Conservation (phyloP, 2,113 vertebrate species). For the Istiophorus platypterus region DNA sequence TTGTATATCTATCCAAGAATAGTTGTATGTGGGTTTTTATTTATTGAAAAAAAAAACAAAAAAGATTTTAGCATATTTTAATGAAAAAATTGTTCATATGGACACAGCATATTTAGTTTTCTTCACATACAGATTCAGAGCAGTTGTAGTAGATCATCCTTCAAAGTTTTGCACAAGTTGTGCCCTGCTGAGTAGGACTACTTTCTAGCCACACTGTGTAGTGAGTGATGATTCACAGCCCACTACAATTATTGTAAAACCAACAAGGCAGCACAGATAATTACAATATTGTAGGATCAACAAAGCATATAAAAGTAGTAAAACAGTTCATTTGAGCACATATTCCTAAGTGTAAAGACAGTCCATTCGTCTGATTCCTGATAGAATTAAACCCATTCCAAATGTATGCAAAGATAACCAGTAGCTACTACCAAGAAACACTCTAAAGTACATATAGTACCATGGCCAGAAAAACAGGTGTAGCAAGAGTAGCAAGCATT, state of each 20-base stretch:
- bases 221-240: background rate
- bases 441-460: background rate
- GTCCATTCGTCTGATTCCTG: background rate
- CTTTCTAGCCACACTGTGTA: background rate
- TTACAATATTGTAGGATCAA: background rate
- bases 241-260: background rate
- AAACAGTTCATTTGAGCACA: background rate
- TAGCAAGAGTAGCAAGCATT: background rate
- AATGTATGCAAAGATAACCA: background rate
- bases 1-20: background rate
- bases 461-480: background rate
- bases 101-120: background rate
- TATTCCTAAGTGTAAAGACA: background rate
- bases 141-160: background rate
- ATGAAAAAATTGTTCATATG: background rate
- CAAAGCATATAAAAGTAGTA: background rate
- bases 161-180: background rate
- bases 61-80: constrained; percentile 7
- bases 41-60: background rate
- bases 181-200: background rate
- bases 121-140: background rate
- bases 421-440: background rate
- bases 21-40: background rate
- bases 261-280: background rate
- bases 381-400: background rate